Evolutionary conservation across 2,797 vertebrate genomes (phyloP).

Genomic region (Acomys russatus): DNA sequence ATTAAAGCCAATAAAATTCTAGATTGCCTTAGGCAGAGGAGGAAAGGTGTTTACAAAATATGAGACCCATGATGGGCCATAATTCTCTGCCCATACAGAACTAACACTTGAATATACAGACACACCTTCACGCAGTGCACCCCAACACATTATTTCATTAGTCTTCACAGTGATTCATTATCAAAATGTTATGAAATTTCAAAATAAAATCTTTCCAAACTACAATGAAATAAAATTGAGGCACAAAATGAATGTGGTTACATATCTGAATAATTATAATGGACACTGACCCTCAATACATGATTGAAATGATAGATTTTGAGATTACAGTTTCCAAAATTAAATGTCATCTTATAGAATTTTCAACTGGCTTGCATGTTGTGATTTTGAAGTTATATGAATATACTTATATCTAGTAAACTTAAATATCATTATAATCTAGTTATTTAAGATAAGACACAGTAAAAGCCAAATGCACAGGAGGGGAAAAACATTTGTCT

Average conservation of each 20-base stretch:
- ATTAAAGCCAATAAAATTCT: too few species aligned
- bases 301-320: constrained; percentile 46
- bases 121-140: too few species aligned
- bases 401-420: constrained; percentile 22
- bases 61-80: too few species aligned
- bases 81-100: too few species aligned
- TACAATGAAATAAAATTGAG: background rate
- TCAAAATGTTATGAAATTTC: background rate
- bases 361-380: background rate
- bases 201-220: background rate
- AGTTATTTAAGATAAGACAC: background rate
- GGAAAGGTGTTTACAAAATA: too few species aligned
- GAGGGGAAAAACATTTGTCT: background rate
- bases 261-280: background rate
- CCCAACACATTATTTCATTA: constrained; percentile 20
- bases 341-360: background rate
- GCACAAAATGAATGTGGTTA: constrained; percentile 11
- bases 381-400: constrained; percentile 1
- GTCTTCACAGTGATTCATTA: background rate
- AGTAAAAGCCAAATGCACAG: background rate
- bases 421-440: constrained; percentile 17
- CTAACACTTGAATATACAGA: too few species aligned
- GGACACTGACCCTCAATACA: background rate
- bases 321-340: constrained; percentile 42
- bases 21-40: too few species aligned